Percentiles rank a stretch among this genome's conserved stretches.
phyloP scores from a whole-genome alignment of 1,140 invertebrate genomes.

The Triops cancriformis region DNA sequence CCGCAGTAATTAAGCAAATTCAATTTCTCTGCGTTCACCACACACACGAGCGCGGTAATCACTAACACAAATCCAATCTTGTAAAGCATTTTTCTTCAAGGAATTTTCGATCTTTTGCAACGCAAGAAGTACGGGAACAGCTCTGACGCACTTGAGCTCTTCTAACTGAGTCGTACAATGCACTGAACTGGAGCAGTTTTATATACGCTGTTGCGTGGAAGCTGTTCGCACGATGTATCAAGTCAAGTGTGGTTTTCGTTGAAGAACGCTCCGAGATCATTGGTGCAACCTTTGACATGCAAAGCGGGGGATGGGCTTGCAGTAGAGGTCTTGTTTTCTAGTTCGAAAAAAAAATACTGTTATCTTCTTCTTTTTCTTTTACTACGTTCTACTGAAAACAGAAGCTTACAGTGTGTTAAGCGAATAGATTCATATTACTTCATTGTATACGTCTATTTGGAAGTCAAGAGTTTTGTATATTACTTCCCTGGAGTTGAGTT shows the following conservation, averaged over 20 bases:
- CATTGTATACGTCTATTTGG: too few relatives aligned
- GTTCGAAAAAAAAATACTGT: not conserved
- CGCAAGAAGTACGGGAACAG: not conserved
- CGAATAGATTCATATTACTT: too few relatives aligned
- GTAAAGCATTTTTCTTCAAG: not conserved
- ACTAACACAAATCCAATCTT: not conserved
- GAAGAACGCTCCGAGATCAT: not conserved
- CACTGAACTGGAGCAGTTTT: not conserved
- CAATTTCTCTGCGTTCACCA: not conserved
- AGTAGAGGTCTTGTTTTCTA: not conserved
- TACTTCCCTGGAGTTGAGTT: too few relatives aligned
- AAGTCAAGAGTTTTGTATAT: too few relatives aligned
- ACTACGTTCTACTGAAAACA: not conserved
- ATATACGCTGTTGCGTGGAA: constrained; percentile 10
- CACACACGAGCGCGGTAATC: not conserved
- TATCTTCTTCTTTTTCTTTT: not conserved
- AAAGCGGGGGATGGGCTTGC: not conserved
- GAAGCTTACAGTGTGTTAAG: too few relatives aligned
- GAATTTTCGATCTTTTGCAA: not conserved
- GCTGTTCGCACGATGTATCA: not conserved
- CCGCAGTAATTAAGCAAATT: constrained; percentile 18
- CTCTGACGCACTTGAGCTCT: not conserved
- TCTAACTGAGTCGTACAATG: not conserved
- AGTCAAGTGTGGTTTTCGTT: not conserved
- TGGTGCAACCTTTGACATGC: not conserved